phyloP scores from a whole-genome alignment of 2,113 vertebrate genomes.

The Hystrix cristata region DNA sequence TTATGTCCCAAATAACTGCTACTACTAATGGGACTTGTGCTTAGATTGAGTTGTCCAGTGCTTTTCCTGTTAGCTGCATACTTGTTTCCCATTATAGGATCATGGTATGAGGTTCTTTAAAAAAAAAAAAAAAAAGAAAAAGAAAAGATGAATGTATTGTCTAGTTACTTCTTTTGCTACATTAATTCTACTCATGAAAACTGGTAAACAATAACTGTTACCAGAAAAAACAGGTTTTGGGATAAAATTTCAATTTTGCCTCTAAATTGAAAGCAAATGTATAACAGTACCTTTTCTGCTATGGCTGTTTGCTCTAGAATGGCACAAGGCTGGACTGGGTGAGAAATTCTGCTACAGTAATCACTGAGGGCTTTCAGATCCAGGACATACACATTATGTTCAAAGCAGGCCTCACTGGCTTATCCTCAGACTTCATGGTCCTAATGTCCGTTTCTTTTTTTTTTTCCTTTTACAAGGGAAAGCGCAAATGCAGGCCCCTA shows the following conservation, averaged over 20 bases:
- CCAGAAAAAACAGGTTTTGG: not conserved
- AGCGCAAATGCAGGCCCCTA: not conserved
- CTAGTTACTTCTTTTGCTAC: not conserved
- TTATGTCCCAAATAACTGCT: slow-evolving; percentile 91
- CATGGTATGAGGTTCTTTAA: slow-evolving; percentile 91
- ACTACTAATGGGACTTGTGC: slow-evolving; percentile 90
- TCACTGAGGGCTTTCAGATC: not conserved
- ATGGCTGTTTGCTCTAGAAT: not conserved
- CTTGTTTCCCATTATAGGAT: slow-evolving; percentile 95
- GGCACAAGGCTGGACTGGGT: not conserved
- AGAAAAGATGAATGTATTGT: not conserved
- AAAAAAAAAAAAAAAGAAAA: not conserved
- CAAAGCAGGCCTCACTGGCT: not conserved
- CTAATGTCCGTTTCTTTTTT: not conserved
- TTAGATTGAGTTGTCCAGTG: slow-evolving; percentile 97
- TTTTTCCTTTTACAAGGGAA: not conserved
- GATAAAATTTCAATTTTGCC: slow-evolving; percentile 13
- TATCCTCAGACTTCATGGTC: not conserved
- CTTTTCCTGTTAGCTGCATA: slow-evolving; percentile 98
- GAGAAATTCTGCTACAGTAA: not conserved
- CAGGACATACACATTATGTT: not conserved
- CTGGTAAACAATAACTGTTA: not conserved
- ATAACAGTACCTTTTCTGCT: not conserved
- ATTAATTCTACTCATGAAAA: slow-evolving; percentile 19
- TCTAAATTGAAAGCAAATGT: not conserved